phyloP scores from a whole-genome alignment of 2,797 vertebrate species.

The Bovichtus diacanthus region DNA sequence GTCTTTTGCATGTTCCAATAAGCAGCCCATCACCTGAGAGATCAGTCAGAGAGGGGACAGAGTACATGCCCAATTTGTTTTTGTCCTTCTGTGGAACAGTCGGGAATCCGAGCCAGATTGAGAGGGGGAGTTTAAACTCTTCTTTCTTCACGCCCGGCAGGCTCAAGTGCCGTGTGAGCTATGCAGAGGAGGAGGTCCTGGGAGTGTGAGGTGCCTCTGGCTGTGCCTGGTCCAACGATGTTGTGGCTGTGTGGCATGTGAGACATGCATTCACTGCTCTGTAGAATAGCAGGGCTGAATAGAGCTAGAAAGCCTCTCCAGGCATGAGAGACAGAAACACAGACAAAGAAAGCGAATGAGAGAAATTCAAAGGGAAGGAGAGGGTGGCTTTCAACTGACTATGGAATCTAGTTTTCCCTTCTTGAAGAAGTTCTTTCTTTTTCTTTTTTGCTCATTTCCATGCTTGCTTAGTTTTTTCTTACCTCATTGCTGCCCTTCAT shows the following conservation, averaged over 20 bases:
- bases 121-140: constrained; percentile 41
- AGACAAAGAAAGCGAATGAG: constrained; percentile 56
- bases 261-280: constrained; percentile 78
- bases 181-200: constrained; percentile 66
- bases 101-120: constrained; percentile 44
- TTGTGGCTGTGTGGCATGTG: constrained; percentile 78
- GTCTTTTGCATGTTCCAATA: constrained; percentile 45
- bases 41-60: constrained; percentile 7
- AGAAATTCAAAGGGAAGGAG: constrained; percentile 58
- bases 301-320: constrained; percentile 70
- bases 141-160: constrained; percentile 56
- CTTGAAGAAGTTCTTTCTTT: constrained; percentile 49
- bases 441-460: constrained; percentile 35
- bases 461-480: constrained; percentile 16
- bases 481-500: constrained; percentile 29
- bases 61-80: constrained; percentile 11
- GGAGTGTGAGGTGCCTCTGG: constrained; percentile 71
- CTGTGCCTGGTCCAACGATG: constrained; percentile 72
- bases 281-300: constrained; percentile 68
- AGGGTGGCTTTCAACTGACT: constrained; percentile 61
- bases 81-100: constrained; percentile 51
- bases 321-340: constrained; percentile 75
- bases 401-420: constrained; percentile 72
- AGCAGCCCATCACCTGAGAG: constrained; percentile 52
- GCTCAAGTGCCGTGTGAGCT: constrained; percentile 70